These are phyloP conservation scores for Hymenopus coronatus DNA, from an alignment of 2,888 invertebrate genomes.

Conservation along the genomic window DNA sequence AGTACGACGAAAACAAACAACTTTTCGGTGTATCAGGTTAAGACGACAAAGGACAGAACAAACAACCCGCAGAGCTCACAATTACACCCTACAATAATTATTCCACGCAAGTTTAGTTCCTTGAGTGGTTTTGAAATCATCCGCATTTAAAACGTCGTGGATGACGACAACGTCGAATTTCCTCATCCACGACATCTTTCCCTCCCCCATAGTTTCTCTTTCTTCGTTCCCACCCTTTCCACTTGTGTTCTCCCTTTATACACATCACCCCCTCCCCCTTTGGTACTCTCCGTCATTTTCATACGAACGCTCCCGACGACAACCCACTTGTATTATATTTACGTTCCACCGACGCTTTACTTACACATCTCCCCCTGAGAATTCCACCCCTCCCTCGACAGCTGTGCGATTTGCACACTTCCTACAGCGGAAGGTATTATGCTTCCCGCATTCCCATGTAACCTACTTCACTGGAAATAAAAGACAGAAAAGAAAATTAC, in stretches of 20 bases:
- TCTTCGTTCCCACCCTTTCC: not conserved
- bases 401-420: not conserved
- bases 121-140: conserved; percentile 22
- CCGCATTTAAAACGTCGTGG: conserved; percentile 7
- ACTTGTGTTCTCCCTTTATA: not conserved
- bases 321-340: not conserved
- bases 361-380: not conserved
- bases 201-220: not conserved
- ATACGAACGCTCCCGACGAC: not conserved
- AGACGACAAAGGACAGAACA: not conserved
- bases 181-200: conserved; percentile 11
- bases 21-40: not conserved
- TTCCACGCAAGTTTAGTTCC: conserved; percentile 20
- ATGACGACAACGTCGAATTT: not conserved
- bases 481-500: not conserved
- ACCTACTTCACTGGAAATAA: not conserved
- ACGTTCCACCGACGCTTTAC: not conserved
- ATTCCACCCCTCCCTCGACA: not conserved
- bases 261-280: not conserved
- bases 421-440: not conserved
- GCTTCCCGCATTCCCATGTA: not conserved
- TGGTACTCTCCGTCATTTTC: not conserved
- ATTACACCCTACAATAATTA: conserved; percentile 24
- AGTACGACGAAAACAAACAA: not conserved
- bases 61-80: not conserved